Evolutionary conservation across 2,113 vertebrate genomes (phyloP).

Genomic region (Phylloscopus trochilus): DNA sequence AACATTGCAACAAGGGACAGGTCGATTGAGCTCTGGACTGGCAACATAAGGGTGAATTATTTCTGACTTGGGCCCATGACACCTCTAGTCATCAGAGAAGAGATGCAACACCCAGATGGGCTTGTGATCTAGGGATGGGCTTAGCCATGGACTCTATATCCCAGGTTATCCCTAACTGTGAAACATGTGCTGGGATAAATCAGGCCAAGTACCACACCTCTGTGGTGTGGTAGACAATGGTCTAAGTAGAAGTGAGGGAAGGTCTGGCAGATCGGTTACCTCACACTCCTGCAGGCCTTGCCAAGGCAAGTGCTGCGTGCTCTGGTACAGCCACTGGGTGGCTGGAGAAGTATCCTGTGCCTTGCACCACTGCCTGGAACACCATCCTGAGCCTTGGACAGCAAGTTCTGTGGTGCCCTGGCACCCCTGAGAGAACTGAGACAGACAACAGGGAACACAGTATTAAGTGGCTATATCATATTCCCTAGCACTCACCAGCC

Average conservation of each 20-base stretch:
- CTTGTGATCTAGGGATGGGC: not conserved
- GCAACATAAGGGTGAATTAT: not conserved
- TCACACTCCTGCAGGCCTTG: not conserved
- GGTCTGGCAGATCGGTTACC: not conserved
- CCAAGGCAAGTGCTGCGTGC: not conserved
- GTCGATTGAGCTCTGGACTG: not conserved
- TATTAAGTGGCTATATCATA: not conserved
- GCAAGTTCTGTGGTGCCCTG: not conserved
- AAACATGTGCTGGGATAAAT: not conserved
- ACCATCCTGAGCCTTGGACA: not conserved
- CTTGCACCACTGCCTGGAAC: not conserved
- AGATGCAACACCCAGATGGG: not conserved
- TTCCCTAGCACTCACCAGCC: not conserved
- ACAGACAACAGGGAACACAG: not conserved
- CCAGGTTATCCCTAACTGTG: not conserved
- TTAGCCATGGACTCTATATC: not conserved
- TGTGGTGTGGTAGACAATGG: accelerated
- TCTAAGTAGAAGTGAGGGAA: not conserved
- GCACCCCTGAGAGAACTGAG: not conserved
- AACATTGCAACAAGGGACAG: accelerated
- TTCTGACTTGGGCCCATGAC: not conserved
- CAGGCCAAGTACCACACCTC: not conserved
- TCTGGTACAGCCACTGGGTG: no score
- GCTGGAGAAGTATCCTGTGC: not conserved
- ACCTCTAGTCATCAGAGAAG: not conserved